These are phyloP conservation scores for Cryptus armator DNA, from an alignment of 2,888 invertebrate genomes.

Conservation along the genomic window DNA sequence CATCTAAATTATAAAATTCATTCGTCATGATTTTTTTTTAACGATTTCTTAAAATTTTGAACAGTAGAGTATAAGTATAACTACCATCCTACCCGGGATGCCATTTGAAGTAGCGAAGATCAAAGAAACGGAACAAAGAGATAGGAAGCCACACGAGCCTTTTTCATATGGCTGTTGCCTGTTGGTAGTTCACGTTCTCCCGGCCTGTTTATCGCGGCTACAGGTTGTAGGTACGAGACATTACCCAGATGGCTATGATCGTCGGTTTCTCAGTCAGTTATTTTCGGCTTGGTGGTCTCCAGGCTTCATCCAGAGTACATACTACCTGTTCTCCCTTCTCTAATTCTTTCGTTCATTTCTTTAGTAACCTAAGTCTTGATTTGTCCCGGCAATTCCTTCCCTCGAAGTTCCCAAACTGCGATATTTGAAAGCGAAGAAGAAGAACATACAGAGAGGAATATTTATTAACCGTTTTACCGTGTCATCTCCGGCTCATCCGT, in stretches of 20 bases:
- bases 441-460: slow-evolving; percentile 65
- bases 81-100: neutral
- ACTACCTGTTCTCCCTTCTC: slow-evolving; percentile 70
- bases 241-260: slow-evolving; percentile 81
- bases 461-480: slow-evolving; percentile 81
- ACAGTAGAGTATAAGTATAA: slow-evolving; percentile 2
- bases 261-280: slow-evolving; percentile 72
- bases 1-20: neutral
- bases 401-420: slow-evolving; percentile 25
- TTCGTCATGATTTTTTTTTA: neutral
- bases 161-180: slow-evolving; percentile 34
- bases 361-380: neutral
- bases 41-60: slow-evolving; percentile 8
- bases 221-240: slow-evolving; percentile 80
- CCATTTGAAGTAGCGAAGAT: slow-evolving; percentile 72
- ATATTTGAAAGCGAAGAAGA: slow-evolving; percentile 8
- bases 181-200: slow-evolving; percentile 28
- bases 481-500: slow-evolving; percentile 82
- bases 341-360: slow-evolving; percentile 65
- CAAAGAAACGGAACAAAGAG: slow-evolving; percentile 76
- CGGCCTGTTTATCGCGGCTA: slow-evolving; percentile 68
- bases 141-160: slow-evolving; percentile 69
- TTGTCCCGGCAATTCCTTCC: slow-evolving; percentile 20
- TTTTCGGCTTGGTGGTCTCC: slow-evolving; percentile 76
- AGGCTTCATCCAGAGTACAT: slow-evolving; percentile 55